Evolutionary conservation across 2,113 vertebrate genomes (phyloP).

Genomic region (Nanorana parkeri): DNA sequence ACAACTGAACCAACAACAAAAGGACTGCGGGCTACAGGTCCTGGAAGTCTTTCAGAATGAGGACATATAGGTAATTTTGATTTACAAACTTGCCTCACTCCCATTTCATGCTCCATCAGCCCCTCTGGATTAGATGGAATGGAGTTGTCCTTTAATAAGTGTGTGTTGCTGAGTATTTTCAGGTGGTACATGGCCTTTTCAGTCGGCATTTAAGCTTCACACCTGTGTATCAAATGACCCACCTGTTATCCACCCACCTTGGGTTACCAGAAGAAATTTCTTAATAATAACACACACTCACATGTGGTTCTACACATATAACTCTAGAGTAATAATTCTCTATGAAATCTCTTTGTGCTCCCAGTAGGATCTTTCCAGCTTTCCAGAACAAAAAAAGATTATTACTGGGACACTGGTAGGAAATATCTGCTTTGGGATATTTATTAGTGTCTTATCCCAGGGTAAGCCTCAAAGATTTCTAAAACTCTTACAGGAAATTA

Average conservation of each 20-base stretch:
- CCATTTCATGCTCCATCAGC: no score
- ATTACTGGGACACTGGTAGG: conserved; percentile 47
- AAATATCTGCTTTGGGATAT: conserved; percentile 53
- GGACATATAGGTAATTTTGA: no score
- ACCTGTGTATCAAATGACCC: no score
- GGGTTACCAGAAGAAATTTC: conserved; percentile 18
- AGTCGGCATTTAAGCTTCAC: no score
- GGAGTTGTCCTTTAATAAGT: no score
- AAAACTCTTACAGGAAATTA: conserved; percentile 55
- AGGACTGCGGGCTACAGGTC: no score
- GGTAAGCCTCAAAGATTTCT: conserved; percentile 51
- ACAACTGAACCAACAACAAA: no score
- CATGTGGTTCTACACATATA: conserved; percentile 27
- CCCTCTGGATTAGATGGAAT: no score
- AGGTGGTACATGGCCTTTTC: no score
- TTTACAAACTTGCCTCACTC: no score
- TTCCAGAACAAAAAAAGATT: conserved; percentile 49
- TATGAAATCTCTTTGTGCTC: conserved; percentile 14
- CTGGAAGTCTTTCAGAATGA: no score
- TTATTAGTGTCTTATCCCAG: conserved; percentile 55
- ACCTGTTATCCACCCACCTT: neutral
- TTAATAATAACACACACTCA: conserved; percentile 35
- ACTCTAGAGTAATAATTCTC: conserved; percentile 24
- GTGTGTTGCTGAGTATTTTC: no score
- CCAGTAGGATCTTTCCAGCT: conserved; percentile 45